Percentiles rank a stretch among this genome's conserved stretches.
These are phyloP conservation scores for Odontesthes bonariensis DNA, from an alignment of 2,113 vertebrate species.

Conservation along the genomic window DNA sequence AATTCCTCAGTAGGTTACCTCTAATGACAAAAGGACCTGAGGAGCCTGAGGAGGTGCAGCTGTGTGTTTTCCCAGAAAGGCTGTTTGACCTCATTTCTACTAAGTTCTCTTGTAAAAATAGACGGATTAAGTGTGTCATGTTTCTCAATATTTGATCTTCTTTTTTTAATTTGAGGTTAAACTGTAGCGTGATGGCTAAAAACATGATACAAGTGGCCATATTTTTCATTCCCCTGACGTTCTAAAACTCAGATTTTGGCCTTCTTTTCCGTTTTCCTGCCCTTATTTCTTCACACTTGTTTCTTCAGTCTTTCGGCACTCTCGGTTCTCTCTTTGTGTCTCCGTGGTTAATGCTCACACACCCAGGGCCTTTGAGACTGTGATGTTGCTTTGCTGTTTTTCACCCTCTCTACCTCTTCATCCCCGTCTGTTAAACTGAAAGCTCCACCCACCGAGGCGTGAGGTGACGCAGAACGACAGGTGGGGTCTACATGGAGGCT, in stretches of 20 bases:
- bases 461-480: not conserved
- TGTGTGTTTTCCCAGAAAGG: not conserved
- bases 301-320: not conserved
- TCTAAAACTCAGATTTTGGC: not conserved
- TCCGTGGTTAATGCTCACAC: conserved; percentile 2
- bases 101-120: too few relatives aligned
- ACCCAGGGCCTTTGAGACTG: conserved; percentile 15
- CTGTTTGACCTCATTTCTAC: not conserved
- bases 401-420: not conserved
- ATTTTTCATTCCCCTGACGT: not conserved
- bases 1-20: not conserved
- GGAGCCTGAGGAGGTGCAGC: not conserved
- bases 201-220: too few relatives aligned
- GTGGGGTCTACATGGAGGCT: not conserved
- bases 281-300: not conserved
- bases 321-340: not conserved
- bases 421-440: not conserved
- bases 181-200: too few relatives aligned
- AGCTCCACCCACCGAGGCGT: conserved; percentile 19
- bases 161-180: too few relatives aligned
- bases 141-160: too few relatives aligned
- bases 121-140: too few relatives aligned
- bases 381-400: not conserved
- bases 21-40: not conserved
- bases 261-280: not conserved